These are phyloP conservation scores for Drosophila murphyi DNA, from an alignment of 1,140 invertebrate species.

Conservation along the genomic window DNA sequence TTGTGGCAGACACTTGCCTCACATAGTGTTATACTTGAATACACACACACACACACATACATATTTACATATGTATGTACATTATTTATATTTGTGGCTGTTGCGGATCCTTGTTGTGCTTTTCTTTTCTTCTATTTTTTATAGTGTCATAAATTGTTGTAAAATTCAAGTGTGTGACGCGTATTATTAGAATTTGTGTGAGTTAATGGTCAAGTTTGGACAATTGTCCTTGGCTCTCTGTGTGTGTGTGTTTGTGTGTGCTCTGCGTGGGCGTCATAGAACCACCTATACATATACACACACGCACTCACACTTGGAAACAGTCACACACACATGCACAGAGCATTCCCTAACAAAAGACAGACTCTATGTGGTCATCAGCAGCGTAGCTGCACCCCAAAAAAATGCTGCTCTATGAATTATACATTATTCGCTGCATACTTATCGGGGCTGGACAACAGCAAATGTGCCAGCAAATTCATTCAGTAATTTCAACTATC, in stretches of 20 bases:
- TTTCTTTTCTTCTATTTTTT: slow-evolving; percentile 9
- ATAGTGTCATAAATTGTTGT: slow-evolving; percentile 48
- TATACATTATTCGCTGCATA: background rate
- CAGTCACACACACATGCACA: background rate
- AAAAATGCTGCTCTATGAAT: background rate
- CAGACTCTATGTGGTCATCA: slow-evolving; percentile 22
- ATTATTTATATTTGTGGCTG: slow-evolving; percentile 5
- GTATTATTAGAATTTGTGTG: slow-evolving; percentile 61
- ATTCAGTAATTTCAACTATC: slow-evolving; percentile 17
- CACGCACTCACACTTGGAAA: slow-evolving; percentile 9
- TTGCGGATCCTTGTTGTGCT: slow-evolving; percentile 25
- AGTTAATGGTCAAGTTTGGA: slow-evolving; percentile 62
- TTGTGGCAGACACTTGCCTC: slow-evolving; percentile 12
- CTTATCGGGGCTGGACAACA: slow-evolving; percentile 18
- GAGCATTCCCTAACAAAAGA: slow-evolving; percentile 4
- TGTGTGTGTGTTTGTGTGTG: background rate
- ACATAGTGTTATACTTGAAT: slow-evolving; percentile 10
- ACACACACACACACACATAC: background rate
- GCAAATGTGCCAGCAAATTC: slow-evolving; percentile 1
- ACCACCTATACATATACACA: slow-evolving; percentile 1
- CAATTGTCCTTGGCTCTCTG: slow-evolving; percentile 53
- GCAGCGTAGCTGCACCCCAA: background rate
- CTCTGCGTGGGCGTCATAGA: slow-evolving; percentile 19
- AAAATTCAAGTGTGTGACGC: slow-evolving; percentile 64
- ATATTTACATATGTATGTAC: background rate